Percentiles rank a stretch among this genome's conserved stretches.
phyloP scores from a whole-genome alignment of 1,140 invertebrate genomes.

The Aphelenchoides besseyi region DNA sequence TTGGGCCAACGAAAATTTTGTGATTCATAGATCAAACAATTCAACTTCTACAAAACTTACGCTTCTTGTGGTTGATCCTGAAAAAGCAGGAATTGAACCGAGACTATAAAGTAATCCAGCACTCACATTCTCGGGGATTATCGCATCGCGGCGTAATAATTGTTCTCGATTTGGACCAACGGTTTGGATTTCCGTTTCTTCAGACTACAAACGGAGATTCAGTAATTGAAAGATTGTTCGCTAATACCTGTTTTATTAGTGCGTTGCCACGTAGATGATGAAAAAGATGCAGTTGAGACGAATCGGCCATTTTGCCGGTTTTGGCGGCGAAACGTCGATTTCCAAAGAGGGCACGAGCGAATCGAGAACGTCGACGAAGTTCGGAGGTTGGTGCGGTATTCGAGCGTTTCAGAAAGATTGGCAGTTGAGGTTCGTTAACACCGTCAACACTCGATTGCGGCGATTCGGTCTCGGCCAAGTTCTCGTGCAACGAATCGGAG shows the following conservation, averaged over 20 bases:
- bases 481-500: background rate
- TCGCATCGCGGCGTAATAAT: conserved; percentile 52
- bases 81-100: conserved; percentile 1
- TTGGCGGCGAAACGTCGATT: background rate
- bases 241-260: conserved; percentile 53
- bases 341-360: background rate
- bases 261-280: conserved; percentile 45
- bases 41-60: conserved; percentile 25
- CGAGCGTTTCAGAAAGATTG: background rate
- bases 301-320: conserved; percentile 7
- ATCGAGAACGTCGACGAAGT: background rate
- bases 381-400: background rate
- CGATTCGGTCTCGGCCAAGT: background rate
- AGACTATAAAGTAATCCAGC: background rate
- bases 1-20: background rate
- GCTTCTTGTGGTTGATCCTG: conserved; percentile 39
- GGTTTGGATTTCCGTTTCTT: conserved; percentile 51
- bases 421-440: background rate
- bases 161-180: conserved; percentile 57
- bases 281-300: conserved; percentile 9
- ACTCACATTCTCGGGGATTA: conserved; percentile 47
- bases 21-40: conserved; percentile 29
- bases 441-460: background rate
- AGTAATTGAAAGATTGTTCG: background rate
- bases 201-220: conserved; percentile 26